Percentiles rank a stretch among this genome's conserved stretches.
Evolutionary conservation across 1,140 invertebrate genomes (phyloP).

Genomic region (Diachasma alloeum): DNA sequence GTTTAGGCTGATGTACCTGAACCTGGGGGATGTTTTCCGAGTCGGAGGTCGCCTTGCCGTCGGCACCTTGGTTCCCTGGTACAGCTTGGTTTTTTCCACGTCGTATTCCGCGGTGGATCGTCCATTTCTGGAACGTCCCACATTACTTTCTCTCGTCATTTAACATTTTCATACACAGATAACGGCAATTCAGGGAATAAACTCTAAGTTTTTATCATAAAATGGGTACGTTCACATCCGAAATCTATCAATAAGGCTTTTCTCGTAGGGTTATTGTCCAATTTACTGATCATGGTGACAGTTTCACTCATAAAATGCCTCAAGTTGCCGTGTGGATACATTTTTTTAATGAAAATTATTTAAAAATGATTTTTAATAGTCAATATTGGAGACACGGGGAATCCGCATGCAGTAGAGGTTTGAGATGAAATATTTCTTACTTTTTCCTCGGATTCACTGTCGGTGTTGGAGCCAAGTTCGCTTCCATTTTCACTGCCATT

Average conservation of each 20-base stretch:
- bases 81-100: constrained; percentile 75
- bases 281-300: too few species aligned
- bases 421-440: constrained; percentile 67
- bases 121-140: constrained; percentile 77
- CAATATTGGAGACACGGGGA: neutral
- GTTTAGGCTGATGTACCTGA: constrained; percentile 61
- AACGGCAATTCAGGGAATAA: neutral
- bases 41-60: constrained; percentile 62
- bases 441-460: constrained; percentile 89
- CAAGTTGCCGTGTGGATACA: constrained; percentile 55
- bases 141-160: constrained; percentile 42
- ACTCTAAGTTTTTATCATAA: neutral
- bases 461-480: constrained; percentile 81
- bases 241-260: neutral
- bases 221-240: neutral
- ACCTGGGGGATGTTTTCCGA: constrained; percentile 64
- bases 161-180: neutral
- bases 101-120: constrained; percentile 78
- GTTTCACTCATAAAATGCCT: neutral
- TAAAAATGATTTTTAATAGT: neutral
- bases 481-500: constrained; percentile 80
- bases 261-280: neutral
- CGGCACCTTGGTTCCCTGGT: constrained; percentile 63
- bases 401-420: constrained; percentile 8
- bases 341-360: constrained; percentile 35